These are phyloP conservation scores for Luidia sarsii DNA, from an alignment of 53 echinoderm and acorn worm species.

Conservation along the genomic window DNA sequence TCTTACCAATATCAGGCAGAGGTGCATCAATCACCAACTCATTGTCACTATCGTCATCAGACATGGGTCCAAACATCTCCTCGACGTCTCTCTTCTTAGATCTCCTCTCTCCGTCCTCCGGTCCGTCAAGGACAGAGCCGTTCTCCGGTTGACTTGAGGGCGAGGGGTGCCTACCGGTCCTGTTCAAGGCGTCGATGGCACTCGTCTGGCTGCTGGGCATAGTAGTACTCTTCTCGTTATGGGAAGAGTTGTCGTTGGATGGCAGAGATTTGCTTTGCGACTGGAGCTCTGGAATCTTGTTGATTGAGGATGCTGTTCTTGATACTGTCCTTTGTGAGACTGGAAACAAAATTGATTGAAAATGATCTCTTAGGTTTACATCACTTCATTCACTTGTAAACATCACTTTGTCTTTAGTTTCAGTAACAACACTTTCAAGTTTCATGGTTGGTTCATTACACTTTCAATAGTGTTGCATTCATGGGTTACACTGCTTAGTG, in stretches of 20 bases:
- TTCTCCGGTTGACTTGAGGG: background rate
- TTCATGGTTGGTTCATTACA: too few species aligned
- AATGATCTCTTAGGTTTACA: too few species aligned
- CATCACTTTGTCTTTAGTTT: too few species aligned
- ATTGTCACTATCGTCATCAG: slow-evolving; percentile 78
- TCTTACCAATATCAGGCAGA: slow-evolving; percentile 30
- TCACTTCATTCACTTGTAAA: too few species aligned
- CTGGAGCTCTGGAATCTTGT: too few species aligned
- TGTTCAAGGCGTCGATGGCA: slow-evolving; percentile 9
- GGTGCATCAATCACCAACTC: slow-evolving; percentile 84
- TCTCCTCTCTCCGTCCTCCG: slow-evolving; percentile 17
- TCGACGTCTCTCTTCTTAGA: slow-evolving; percentile 56
- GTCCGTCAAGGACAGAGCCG: too few species aligned
- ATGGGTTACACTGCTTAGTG: too few species aligned
- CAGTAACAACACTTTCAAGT: too few species aligned
- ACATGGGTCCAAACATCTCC: slow-evolving; percentile 75
- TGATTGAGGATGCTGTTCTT: too few species aligned
- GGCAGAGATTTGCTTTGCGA: background rate
- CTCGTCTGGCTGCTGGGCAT: background rate
- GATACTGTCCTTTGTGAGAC: too few species aligned
- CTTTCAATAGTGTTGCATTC: too few species aligned
- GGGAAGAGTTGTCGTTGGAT: background rate
- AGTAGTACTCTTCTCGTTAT: background rate
- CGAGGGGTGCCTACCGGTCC: background rate
- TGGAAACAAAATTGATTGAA: too few species aligned